These are phyloP conservation scores for Zygaena filipendulae DNA, from an alignment of 2,888 invertebrate species.

Conservation along the genomic window DNA sequence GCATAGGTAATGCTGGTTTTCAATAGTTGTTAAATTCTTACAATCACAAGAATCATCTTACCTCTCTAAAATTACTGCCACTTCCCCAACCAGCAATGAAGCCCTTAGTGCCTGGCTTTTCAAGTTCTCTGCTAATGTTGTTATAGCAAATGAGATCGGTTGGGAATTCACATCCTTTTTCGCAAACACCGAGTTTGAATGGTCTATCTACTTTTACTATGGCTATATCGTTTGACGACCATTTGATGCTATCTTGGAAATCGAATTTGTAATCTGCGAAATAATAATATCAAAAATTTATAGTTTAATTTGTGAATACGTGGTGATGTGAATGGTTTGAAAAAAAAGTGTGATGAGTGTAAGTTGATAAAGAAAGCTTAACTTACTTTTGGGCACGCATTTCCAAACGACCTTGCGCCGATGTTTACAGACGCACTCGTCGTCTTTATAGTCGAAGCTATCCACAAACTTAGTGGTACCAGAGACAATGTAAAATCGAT, in stretches of 20 bases:
- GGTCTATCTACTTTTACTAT: conserved; percentile 53
- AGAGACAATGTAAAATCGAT: conserved; percentile 52
- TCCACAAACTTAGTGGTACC: conserved; percentile 52
- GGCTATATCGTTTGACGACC: conserved; percentile 60
- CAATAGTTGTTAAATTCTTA: no score
- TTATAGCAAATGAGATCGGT: conserved; percentile 39
- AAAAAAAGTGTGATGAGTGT: no score
- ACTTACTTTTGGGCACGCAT: conserved; percentile 59
- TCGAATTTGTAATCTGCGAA: conserved; percentile 55
- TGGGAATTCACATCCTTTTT: conserved; percentile 47
- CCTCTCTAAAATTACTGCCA: conserved; percentile 53
- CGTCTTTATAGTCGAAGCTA: conserved; percentile 45
- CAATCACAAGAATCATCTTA: conserved; percentile 16
- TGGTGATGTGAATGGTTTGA: background rate
- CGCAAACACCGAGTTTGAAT: conserved; percentile 44
- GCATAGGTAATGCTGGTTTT: no score
- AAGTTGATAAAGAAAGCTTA: no score
- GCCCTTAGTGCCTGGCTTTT: conserved; percentile 52
- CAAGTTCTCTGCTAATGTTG: conserved; percentile 48
- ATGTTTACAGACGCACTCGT: conserved; percentile 49
- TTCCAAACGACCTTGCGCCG: conserved; percentile 55
- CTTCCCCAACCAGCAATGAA: conserved; percentile 60
- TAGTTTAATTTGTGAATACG: background rate
- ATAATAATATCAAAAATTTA: no score
- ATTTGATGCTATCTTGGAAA: conserved; percentile 59